Evolutionary conservation across 2,113 vertebrate genomes (phyloP).

Genomic region (Lophochroa leadbeateri): DNA sequence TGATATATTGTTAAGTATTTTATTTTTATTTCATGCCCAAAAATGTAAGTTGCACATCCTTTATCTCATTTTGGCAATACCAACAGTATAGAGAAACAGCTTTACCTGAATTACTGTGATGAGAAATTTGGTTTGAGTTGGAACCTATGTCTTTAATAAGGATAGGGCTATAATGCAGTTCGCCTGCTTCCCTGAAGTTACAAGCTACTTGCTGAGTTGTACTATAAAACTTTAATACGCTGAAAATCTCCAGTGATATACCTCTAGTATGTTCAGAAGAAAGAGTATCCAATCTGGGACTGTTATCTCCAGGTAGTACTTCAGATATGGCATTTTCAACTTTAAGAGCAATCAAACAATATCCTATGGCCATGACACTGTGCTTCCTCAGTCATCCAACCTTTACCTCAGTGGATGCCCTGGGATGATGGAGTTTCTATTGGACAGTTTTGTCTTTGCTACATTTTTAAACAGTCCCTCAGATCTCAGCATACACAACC

Average conservation of each 20-base stretch:
- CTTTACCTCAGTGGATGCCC: neutral
- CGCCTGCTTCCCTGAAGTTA: neutral
- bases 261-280: neutral
- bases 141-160: neutral
- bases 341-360: neutral
- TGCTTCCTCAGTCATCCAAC: neutral
- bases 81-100: neutral
- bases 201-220: neutral
- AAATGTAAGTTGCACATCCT: neutral
- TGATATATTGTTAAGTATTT: neutral
- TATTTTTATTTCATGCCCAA: neutral
- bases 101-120: neutral
- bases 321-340: neutral
- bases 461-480: neutral
- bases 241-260: neutral
- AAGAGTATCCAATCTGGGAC: neutral
- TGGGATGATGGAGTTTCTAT: fast-evolving
- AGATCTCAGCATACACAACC: neutral
- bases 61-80: neutral
- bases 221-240: neutral
- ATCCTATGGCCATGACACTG: fast-evolving
- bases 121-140: neutral
- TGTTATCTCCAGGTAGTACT: neutral
- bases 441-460: neutral
- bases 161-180: neutral